Evolutionary conservation across 2,797 vertebrate species (phyloP).

Genomic region (Rhinatrema bivittatum): DNA sequence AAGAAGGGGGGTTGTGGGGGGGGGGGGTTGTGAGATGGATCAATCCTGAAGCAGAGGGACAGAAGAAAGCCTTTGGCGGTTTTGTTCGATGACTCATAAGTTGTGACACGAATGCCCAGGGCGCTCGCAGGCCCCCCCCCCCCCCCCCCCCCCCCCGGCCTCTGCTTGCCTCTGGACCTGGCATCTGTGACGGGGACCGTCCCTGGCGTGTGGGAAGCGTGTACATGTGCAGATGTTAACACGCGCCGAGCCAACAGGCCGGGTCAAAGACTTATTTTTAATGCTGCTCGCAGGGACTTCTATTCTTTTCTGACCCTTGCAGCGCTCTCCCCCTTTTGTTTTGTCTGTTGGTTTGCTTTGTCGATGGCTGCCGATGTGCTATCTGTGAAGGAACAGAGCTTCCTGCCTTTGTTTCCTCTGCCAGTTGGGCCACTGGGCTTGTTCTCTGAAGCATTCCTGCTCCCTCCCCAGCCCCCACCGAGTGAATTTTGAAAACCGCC

Average conservation of each 20-base stretch:
- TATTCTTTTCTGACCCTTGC: conserved; percentile 58
- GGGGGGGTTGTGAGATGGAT: no score
- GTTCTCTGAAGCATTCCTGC: conserved; percentile 71
- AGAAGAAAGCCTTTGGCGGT: no score
- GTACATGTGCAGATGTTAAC: conserved; percentile 54
- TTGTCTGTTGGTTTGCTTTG: conserved; percentile 69
- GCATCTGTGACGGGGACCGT: no score
- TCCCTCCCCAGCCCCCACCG: conserved; percentile 34
- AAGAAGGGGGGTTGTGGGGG: no score
- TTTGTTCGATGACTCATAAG: no score
- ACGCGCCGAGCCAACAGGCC: conserved; percentile 45
- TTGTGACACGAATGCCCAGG: no score
- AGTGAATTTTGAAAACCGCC: no score
- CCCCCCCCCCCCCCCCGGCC: no score
- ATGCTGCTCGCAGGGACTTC: conserved; percentile 58
- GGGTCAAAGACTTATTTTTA: conserved; percentile 63
- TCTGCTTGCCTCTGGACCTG: no score
- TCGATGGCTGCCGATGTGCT: conserved; percentile 68
- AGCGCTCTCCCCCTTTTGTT: conserved; percentile 60
- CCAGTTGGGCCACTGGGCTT: conserved; percentile 61
- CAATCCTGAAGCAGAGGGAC: no score
- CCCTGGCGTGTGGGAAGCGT: no score
- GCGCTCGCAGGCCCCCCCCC: no score
- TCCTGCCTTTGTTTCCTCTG: conserved; percentile 74
- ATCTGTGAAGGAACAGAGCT: conserved; percentile 72